Base-by-base conservation (phyloP, 2,888 invertebrate species). In the Drosophila yooni region DNA sequence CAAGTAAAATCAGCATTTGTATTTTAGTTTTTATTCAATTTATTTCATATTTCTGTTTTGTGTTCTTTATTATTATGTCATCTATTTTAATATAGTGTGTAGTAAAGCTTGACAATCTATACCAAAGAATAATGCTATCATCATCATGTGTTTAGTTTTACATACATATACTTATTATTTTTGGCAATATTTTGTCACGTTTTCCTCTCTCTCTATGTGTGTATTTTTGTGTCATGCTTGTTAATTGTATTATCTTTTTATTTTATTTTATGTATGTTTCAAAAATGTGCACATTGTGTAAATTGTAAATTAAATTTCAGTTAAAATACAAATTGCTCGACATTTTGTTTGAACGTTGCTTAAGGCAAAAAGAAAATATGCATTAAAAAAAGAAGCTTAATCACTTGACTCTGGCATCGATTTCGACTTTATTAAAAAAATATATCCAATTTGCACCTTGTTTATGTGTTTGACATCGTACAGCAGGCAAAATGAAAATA, bases 21-120 rank as follows among this genome's bases (percentile, higher is more conserved):
- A 51, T 65, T 79, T 79, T 72, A 64, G 76, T 70, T 87, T 89
- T 89, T 76, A 82, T 82, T 89, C 67, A 87, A 82, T 89, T 85
- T 85, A 85, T 89, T 79, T 88, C 77, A 76, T 83, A 86, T 78
- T 78, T 88, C 31, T 1, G 33, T 34, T 82, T 88, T 80, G 77
- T 89, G 71, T 87, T 69, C 53, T 25, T 46, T 15, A 15, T 46
- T 46, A 82, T 87, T 85, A 76, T 82, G 72, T 68, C 83, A 79
- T 84, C 89, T 84, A 89, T 81, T 70, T 89, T 65, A 69, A 81
- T 80, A 72, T 88, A 86, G 75, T 90, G 82, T 86, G 81, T 87
- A 83, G 89, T 87, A 87, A 87, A 87, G 86, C 86, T 87, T 89
- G 90, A 90, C 89, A 90, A 87, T 87, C 84, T 90, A 87, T 84